Evolutionary conservation across 2,797 vertebrate genomes (phyloP).

Genomic region (Apodemus agrarius): DNA sequence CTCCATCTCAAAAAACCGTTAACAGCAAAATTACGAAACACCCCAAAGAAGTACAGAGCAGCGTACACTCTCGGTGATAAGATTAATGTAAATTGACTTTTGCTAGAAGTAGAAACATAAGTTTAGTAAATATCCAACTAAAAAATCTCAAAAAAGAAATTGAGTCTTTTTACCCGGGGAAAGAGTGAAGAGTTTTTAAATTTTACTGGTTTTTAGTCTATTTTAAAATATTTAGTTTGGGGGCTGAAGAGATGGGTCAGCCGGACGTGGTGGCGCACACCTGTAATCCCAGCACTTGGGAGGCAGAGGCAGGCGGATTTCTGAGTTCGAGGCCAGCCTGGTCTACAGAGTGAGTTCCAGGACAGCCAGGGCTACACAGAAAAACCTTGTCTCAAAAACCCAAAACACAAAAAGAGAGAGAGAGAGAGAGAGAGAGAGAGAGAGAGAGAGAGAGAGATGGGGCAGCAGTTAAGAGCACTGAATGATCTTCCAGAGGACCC

Average conservation of each 20-base stretch:
- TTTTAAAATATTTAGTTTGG: not conserved
- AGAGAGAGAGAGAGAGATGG: too few relatives aligned
- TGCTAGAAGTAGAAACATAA: not conserved
- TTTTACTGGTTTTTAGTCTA: not conserved
- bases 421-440: too few relatives aligned
- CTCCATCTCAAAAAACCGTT: not conserved
- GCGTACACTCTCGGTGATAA: not conserved
- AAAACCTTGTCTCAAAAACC: too few relatives aligned
- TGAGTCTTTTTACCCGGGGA: not conserved
- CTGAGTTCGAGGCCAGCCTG: too few relatives aligned
- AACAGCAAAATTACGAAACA: not conserved
- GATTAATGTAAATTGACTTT: not conserved
- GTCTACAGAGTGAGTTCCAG: too few relatives aligned
- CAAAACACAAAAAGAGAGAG: too few relatives aligned
- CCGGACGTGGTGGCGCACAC: too few relatives aligned
- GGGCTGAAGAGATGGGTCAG: not conserved
- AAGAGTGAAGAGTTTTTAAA: not conserved
- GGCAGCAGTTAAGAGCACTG: not conserved
- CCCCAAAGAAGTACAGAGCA: not conserved
- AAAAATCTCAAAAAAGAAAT: not conserved
- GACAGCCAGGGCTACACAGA: too few relatives aligned
- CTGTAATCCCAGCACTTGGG: too few relatives aligned
- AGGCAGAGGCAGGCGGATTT: too few relatives aligned
- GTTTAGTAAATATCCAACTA: not conserved
- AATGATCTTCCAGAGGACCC: not conserved